Evolutionary conservation across 2,797 vertebrate species (phyloP), one percentile per base, ranked within the genome.

Genomic region (Psittacula derbiana): DNA sequence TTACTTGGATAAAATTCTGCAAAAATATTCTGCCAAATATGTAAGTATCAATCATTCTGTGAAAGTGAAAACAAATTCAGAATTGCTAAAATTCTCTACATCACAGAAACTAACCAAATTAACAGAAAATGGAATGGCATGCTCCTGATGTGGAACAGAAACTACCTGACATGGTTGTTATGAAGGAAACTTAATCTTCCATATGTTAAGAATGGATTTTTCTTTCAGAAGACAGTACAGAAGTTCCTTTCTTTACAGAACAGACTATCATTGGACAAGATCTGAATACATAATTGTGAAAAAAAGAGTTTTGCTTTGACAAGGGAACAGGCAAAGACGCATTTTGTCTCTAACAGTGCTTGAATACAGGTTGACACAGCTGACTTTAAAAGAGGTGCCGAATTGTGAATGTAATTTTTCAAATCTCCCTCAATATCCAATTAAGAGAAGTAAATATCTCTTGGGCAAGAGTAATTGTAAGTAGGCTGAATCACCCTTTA

Each of bases 11-110:
- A 86, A 53, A 69, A 88, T 66, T 91, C 85, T 87, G 74, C 81
- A 81, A 91, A 89, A 92, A 74, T 60, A 71, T 31, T 92, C 80
- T 89, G 50, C 69, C 74, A 95, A 80, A 87, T 67, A 61, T 46
- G 14, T 73, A 86, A 79, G 10, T 64, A 75, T 86, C 60, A 80
- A 57, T 90, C 76, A 85, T 60, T 76, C 78, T 87, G 67, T 92
- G 75, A 66, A 64, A 91, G 8, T 30, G 52, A 89, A 95, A 93
- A 55, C 36, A 79, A 93, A 80, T 52, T 65, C 8, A 23, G 33
- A 80, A 91, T 89, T 91, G 11, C 21, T 73, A 57, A 83, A 90
- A 64, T 24, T 76, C 64, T 71, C 12, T 70, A 20, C 28, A 50
- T 60, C 15, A 33, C 57, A 25, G 23, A 81, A 94, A 52, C 40